Evolutionary conservation across 2,888 invertebrate genomes (phyloP).

Genomic region (Phyllotreta striolata): DNA sequence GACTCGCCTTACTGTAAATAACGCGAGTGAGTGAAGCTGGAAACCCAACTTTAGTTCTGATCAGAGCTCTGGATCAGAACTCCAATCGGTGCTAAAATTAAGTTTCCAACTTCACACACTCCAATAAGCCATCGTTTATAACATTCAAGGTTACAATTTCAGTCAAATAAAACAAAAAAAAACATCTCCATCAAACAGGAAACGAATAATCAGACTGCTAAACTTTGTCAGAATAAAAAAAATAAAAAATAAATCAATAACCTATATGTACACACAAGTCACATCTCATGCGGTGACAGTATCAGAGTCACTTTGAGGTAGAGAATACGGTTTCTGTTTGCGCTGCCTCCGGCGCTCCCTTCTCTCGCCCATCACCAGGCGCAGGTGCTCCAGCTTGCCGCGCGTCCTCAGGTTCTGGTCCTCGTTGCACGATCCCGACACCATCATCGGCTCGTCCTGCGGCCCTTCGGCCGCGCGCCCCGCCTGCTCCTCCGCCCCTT

Average conservation of each 20-base stretch:
- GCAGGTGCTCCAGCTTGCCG: slow-evolving; percentile 84
- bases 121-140: no score
- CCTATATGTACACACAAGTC: slow-evolving; percentile 43
- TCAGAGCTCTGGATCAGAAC: no score
- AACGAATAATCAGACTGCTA: slow-evolving; percentile 12
- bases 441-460: slow-evolving; percentile 49
- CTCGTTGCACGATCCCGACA: slow-evolving; percentile 48
- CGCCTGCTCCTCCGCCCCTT: slow-evolving; percentile 48
- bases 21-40: no score
- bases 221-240: slow-evolving; percentile 17
- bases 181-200: slow-evolving; percentile 11
- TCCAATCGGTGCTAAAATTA: no score
- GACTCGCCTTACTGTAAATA: no score
- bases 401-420: slow-evolving; percentile 64
- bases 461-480: slow-evolving; percentile 60
- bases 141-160: slow-evolving; percentile 25
- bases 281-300: slow-evolving; percentile 57
- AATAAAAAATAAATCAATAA: slow-evolving; percentile 31
- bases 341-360: slow-evolving; percentile 83
- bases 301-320: slow-evolving; percentile 61
- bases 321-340: slow-evolving; percentile 74
- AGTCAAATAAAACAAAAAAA: slow-evolving; percentile 26
- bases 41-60: no score
- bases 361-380: slow-evolving; percentile 90
- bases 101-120: no score